A percentile compares a stretch with the other conserved stretches of the same genome.
Evolutionary conservation across 2,888 invertebrate species (phyloP).

Genomic region (Elysia crispata): DNA sequence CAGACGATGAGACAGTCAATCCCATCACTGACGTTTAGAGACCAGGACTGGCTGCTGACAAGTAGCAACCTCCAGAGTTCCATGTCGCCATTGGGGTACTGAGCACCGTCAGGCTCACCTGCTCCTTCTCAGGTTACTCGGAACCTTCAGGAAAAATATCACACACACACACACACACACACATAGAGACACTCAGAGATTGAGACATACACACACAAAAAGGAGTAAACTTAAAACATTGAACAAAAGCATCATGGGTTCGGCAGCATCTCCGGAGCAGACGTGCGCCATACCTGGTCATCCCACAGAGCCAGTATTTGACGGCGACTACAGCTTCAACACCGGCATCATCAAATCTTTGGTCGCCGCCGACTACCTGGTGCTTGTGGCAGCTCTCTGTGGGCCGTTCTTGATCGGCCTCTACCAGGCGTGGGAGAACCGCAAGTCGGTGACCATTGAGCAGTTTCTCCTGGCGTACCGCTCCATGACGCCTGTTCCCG

Average conservation of each 20-base stretch:
- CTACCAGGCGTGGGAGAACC: conserved; percentile 68
- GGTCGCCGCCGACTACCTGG: conserved; percentile 64
- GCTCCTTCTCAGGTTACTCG: too few species aligned
- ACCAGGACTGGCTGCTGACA: too few species aligned
- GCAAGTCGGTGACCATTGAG: conserved; percentile 61
- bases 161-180: conserved; percentile 12
- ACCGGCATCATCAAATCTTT: conserved; percentile 56
- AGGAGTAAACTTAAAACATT: not conserved
- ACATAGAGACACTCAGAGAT: not conserved
- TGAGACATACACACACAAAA: not conserved
- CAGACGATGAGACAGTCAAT: too few species aligned
- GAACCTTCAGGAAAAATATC: too few species aligned
- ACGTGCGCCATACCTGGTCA: conserved; percentile 12
- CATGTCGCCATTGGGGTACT: too few species aligned
- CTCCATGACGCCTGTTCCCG: conserved; percentile 71
- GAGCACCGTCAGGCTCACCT: too few species aligned
- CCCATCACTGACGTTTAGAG: too few species aligned
- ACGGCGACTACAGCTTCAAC: conserved; percentile 57
- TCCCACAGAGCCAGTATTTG: not conserved
- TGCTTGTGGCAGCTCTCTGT: conserved; percentile 64
- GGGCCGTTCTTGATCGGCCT: conserved; percentile 69
- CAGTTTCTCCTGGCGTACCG: conserved; percentile 72
- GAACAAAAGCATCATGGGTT: not conserved
- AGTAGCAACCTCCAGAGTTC: too few species aligned
- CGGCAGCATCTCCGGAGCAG: not conserved